Evolutionary conservation across 1,140 invertebrate genomes (phyloP).

Genomic region (Radopholus similis): DNA sequence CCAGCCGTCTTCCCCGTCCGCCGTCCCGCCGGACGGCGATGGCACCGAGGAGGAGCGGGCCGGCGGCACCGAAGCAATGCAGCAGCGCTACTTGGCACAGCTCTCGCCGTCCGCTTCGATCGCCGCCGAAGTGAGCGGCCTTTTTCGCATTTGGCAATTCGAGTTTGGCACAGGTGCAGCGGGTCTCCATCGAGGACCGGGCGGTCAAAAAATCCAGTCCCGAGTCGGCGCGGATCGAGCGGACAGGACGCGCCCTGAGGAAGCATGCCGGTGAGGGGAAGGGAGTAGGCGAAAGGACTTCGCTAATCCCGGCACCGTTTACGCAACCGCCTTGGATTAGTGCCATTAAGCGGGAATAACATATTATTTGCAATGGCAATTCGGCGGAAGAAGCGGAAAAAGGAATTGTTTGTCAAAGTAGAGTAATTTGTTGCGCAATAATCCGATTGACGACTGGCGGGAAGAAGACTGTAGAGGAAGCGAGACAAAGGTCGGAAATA

Average conservation of each 20-base stretch:
- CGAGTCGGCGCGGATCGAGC: background rate
- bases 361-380: no score
- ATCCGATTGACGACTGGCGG: no score
- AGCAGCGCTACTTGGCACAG: background rate
- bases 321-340: no score
- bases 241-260: background rate
- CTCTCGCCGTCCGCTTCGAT: conserved; percentile 8
- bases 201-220: background rate
- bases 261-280: conserved; percentile 6
- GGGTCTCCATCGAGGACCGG: conserved; percentile 13
- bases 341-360: no score
- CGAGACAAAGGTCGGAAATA: conserved; percentile 4
- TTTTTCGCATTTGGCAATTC: background rate
- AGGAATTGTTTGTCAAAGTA: background rate
- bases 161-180: background rate
- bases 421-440: no score
- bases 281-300: no score
- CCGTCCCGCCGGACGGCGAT: no score
- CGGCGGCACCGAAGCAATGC: background rate
- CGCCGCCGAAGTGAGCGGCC: background rate
- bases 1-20: background rate
- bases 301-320: no score
- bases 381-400: conserved; percentile 3
- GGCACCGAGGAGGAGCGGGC: background rate
- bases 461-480: background rate